Evolutionary conservation across 1,140 invertebrate genomes (phyloP), one percentile per base, ranked within the genome.

Genomic region (Parapsyche elsis): DNA sequence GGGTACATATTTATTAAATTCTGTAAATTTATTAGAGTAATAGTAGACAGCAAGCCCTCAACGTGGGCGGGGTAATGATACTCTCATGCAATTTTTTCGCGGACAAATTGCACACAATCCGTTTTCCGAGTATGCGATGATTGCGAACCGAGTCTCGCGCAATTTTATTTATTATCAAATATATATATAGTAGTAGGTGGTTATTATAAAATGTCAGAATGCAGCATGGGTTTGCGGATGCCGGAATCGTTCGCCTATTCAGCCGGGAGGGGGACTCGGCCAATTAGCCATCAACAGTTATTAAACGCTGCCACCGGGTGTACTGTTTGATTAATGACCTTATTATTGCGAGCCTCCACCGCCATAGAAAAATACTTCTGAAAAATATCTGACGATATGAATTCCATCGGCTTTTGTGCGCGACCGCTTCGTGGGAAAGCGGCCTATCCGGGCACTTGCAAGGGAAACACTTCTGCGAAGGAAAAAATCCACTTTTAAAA

Each of bases 301-400:
- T 83, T 81, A 81, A 83, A 81, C 71, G 71, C 59, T 79, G 81
- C 76, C 79, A 80, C 80, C 71, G 71, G 75, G 80, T 71, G 75
- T 24, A 78, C 46, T 73, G 74, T 77, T 80, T 83, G 82, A 83
- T 83, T 83, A 83, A 83, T 83, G 79, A 80, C 57, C 82, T 83
- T 83, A 83, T 83, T 83, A 83, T 83, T 79, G 82, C 80, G 44
- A 75, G 59, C 46, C 71, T 80, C 23, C 64, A 14, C 24, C 49
- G 38, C 75, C 44, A 79, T 80, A 79, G 81, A 80, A 83, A 83
- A 83, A 83, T 83, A 79, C 80, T 77, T 73, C 77, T 83, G 82
- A 83, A 83, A 83, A 83, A 83, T 81, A 81, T 81, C 77, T 79
- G 81, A 80, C 49, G 71, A 67, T 83, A 80, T 80, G 81, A 80